phyloP scores from a whole-genome alignment of 2,113 vertebrate genomes.

The Myotis lucifugus region DNA sequence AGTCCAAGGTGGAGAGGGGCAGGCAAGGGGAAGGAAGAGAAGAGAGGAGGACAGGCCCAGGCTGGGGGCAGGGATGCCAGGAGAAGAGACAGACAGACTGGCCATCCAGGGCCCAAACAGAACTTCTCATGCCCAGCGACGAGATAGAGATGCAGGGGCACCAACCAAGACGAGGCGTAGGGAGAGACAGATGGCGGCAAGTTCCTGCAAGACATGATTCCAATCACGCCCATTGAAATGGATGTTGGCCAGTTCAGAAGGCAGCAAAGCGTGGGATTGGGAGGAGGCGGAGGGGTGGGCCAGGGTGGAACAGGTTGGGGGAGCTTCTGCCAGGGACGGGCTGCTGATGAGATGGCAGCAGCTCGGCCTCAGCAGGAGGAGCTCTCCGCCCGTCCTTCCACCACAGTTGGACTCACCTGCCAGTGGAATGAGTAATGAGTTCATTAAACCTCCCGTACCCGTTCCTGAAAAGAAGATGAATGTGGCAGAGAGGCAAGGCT shows the following conservation, averaged over 20 bases:
- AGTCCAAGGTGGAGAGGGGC: background rate
- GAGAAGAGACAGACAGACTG: conserved; percentile 45
- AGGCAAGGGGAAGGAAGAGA: background rate
- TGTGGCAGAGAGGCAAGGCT: conserved; percentile 42
- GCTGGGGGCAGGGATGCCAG: background rate
- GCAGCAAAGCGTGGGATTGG: conserved; percentile 67
- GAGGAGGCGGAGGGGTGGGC: background rate
- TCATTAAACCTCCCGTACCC: conserved; percentile 72
- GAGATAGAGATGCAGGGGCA: conserved; percentile 33
- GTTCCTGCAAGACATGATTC: background rate
- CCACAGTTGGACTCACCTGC: conserved; percentile 60
- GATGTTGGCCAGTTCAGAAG: conserved; percentile 73
- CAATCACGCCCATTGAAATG: conserved; percentile 68
- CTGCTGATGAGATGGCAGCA: background rate
- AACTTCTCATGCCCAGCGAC: background rate
- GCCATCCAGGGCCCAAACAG: background rate
- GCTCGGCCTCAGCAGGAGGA: background rate
- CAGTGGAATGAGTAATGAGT: conserved; percentile 77
- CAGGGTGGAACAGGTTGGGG: conserved; percentile 42
- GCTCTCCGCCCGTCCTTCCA: conserved; percentile 31
- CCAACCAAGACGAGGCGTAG: background rate
- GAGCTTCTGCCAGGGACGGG: conserved; percentile 50
- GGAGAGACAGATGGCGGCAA: conserved; percentile 51
- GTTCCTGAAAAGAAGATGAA: conserved; percentile 71
- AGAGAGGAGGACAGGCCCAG: background rate